Base-by-base conservation (phyloP, 2,888 invertebrate genomes). In the Resseliella maxima region DNA sequence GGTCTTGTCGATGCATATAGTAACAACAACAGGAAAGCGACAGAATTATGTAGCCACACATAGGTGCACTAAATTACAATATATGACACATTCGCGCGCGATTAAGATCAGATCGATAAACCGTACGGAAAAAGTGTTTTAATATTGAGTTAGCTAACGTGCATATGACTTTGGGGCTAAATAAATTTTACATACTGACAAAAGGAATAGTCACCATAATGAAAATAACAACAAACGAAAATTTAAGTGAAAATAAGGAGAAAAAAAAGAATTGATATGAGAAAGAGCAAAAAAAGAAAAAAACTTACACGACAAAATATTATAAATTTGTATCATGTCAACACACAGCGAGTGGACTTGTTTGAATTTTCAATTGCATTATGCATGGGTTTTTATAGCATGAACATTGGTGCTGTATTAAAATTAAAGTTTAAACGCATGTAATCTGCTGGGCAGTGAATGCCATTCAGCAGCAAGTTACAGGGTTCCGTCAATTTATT, bases 401-500 rank as follows among this genome's bases (percentile, higher is more conserved):
- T 72, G n/a, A 72, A 31, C 31, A 2, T 31, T 72, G 72, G 72
- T 72, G 72, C 72, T 72, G 72, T 72, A 72, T 72, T 72, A 72
- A 72, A 72, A 72, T 72, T 72, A 72, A 59, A 72, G 72, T 72
- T 72, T 72, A 72, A 72, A 72, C 72, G 72, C 72, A 72, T 72
- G n/a, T 72, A 72, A 72, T 72, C 72, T 72, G 31, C 35, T 35
- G 72, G 72, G 72, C 72, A 31, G 72, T 31, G n/a, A 31, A 72
- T 72, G 72, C 72, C 27, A 31, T 72, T 72, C 72, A 72, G n/a
- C 31, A 31, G 35, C 72, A 72, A 72, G 31, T 31, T 72, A 35
- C 72, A 21, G 31, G 35, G 31, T 72, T 72, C 35, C 15, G 10
- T 27, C 24, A 2, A 1, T 72, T 31, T 72, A 31, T 72, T 72